Conservation (phyloP, 2,888 invertebrate species). For the Keiferia lycopersicella region DNA sequence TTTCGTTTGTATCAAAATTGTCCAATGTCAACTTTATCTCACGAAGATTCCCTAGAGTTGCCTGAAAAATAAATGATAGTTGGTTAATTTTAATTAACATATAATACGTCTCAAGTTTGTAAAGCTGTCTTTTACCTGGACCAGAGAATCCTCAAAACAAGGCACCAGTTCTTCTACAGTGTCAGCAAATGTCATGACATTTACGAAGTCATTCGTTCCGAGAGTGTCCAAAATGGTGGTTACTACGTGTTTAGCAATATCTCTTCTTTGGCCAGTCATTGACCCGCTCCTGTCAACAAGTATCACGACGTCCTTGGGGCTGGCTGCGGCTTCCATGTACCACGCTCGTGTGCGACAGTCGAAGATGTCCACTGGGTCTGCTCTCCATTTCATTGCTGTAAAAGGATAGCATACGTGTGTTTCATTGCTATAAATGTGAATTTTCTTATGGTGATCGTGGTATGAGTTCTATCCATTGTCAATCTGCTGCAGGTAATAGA, state of each 20-base stretch:
- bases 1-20: slow-evolving; percentile 89
- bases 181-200: slow-evolving; percentile 95
- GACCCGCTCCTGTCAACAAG: slow-evolving; percentile 95
- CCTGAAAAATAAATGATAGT: slow-evolving; percentile 76
- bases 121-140: slow-evolving; percentile 84
- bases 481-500: too few species aligned
- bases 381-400: slow-evolving; percentile 88
- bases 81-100: background rate
- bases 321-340: slow-evolving; percentile 99
- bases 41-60: slow-evolving; percentile 91
- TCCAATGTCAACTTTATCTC: slow-evolving; percentile 91
- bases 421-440: background rate
- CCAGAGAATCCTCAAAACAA: slow-evolving; percentile 93
- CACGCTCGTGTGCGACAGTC: slow-evolving; percentile 97
- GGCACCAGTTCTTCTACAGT: slow-evolving; percentile 90
- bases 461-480: too few species aligned
- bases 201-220: slow-evolving; percentile 98
- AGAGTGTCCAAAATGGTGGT: slow-evolving; percentile 96
- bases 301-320: slow-evolving; percentile 95
- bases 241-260: slow-evolving; percentile 94
- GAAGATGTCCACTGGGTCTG: slow-evolving; percentile 93
- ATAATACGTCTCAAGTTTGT: too few species aligned
- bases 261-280: slow-evolving; percentile 93
- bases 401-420: slow-evolving; percentile 22
- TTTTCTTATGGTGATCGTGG: too few species aligned